phyloP scores from a whole-genome alignment of 2,797 vertebrate species.

The Hyperoplus immaculatus region DNA sequence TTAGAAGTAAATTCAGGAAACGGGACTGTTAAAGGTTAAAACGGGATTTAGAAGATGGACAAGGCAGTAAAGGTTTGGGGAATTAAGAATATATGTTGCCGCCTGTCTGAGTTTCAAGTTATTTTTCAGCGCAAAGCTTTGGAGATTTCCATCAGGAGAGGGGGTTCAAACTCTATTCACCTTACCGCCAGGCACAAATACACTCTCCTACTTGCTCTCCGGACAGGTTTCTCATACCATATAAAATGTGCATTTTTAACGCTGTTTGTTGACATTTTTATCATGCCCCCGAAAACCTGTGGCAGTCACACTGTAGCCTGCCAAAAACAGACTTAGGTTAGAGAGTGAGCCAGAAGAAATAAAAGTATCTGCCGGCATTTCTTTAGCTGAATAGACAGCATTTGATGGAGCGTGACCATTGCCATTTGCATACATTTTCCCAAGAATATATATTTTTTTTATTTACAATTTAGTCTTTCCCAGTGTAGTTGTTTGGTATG shows the following conservation, averaged over 20 bases:
- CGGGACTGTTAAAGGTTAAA: conserved; percentile 3
- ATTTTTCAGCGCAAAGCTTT: conserved; percentile 3
- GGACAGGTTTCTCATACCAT: background rate
- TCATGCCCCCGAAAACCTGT: background rate
- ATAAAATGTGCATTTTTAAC: conserved; percentile 7
- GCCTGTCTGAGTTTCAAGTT: background rate
- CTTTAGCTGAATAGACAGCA: background rate
- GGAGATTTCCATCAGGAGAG: conserved; percentile 11
- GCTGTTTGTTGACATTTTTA: conserved; percentile 10
- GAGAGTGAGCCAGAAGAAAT: background rate
- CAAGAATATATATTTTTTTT: background rate
- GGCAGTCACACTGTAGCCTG: background rate
- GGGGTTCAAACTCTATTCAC: conserved; percentile 1
- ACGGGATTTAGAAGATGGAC: conserved; percentile 11
- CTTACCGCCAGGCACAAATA: conserved; percentile 8
- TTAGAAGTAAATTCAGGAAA: conserved; percentile 19
- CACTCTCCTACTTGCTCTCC: conserved; percentile 20
- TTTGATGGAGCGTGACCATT: conserved; percentile 10
- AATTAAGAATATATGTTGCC: background rate
- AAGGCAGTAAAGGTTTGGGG: background rate
- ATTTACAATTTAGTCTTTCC: conserved; percentile 30
- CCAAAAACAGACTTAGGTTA: background rate
- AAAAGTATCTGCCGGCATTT: background rate
- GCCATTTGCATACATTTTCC: conserved; percentile 18
- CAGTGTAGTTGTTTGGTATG: conserved; percentile 34